A percentile compares a stretch with the other conserved stretches of the same genome.
phyloP scores from a whole-genome alignment of 2,888 invertebrate species.

The Dolomedes plantarius region DNA sequence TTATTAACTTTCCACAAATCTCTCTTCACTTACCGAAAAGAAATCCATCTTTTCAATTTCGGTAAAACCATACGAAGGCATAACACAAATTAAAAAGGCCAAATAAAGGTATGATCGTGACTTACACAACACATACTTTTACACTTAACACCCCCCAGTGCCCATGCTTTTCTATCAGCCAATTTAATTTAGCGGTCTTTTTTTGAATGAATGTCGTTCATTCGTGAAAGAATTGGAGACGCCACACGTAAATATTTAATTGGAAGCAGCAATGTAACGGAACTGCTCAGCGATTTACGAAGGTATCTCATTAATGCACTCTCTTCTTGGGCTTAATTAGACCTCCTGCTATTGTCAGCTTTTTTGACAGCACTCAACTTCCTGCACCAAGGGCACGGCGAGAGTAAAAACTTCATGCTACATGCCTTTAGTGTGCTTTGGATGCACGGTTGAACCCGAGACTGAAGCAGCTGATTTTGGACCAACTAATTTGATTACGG shows the following conservation, averaged over 20 bases:
- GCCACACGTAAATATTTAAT: slow-evolving; percentile 2
- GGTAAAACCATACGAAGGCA: too few species aligned
- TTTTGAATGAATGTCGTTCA: neutral
- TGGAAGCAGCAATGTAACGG: neutral
- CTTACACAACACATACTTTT: neutral
- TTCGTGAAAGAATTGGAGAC: neutral
- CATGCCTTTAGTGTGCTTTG: neutral
- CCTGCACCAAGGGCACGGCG: neutral
- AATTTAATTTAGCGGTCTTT: neutral
- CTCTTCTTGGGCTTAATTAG: neutral
- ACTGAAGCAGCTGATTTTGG: neutral
- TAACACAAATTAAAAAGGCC: too few species aligned
- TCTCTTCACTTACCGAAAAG: too few species aligned
- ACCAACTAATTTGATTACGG: neutral
- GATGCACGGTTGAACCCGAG: neutral
- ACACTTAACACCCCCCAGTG: neutral
- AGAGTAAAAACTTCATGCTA: neutral
- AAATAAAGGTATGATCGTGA: too few species aligned
- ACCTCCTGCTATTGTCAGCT: neutral
- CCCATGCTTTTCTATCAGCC: neutral
- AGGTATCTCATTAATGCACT: neutral
- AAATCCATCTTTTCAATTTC: too few species aligned
- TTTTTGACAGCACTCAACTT: neutral
- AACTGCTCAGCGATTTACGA: neutral
- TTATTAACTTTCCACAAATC: too few species aligned